A percentile compares a stretch with the other conserved stretches of the same genome.
These are phyloP conservation scores for Edolisoma coerulescens DNA, from an alignment of 2,113 vertebrate species.

Conservation along the genomic window DNA sequence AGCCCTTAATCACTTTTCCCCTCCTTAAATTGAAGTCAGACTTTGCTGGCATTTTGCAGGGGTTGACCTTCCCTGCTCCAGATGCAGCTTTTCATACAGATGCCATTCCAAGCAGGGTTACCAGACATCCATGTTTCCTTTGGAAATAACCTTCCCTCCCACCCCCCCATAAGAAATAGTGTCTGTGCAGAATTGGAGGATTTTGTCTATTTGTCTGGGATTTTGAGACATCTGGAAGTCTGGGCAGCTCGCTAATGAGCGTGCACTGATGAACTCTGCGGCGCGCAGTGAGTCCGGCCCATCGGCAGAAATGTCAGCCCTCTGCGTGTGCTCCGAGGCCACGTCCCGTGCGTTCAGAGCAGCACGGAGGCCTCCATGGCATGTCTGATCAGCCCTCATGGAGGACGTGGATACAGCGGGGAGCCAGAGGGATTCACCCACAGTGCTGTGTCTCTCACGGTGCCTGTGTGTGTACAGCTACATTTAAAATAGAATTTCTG, in stretches of 20 bases:
- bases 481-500: background rate
- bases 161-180: background rate
- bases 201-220: conserved; percentile 55
- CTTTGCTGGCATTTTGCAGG: conserved; percentile 34
- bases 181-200: conserved; percentile 28
- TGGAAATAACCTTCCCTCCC: conserved; percentile 26
- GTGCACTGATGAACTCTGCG: conserved; percentile 32
- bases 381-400: fast-evolving
- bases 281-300: background rate
- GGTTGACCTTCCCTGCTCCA: conserved; percentile 4
- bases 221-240: conserved; percentile 63
- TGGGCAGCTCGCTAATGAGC: conserved; percentile 46
- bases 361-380: background rate
- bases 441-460: background rate
- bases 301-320: background rate
- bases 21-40: conserved; percentile 50
- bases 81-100: conserved; percentile 43
- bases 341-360: background rate
- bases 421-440: background rate
- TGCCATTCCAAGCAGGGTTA: conserved; percentile 10
- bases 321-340: background rate
- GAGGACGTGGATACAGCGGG: fast-evolving
- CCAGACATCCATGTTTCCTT: conserved; percentile 52
- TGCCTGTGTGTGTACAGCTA: background rate
- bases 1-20: conserved; percentile 35